Evolutionary conservation across 2,797 vertebrate species (phyloP).

Genomic region (Poliocrania exsul): DNA sequence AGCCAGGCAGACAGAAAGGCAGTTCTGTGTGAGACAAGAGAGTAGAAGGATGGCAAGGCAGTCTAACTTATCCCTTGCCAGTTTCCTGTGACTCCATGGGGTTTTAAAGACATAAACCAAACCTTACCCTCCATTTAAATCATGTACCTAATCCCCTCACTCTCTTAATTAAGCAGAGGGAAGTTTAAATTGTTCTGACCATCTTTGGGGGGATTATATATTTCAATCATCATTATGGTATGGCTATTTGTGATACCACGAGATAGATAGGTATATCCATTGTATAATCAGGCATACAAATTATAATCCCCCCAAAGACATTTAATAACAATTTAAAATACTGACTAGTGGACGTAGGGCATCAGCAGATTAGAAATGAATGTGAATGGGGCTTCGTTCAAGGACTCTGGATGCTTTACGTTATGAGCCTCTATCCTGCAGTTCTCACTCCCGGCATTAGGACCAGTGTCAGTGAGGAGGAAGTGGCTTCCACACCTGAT

Average conservation of each 20-base stretch:
- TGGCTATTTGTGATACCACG: conserved; percentile 77
- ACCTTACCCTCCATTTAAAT: conserved; percentile 50
- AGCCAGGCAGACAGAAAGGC: background rate
- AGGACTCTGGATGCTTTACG: conserved; percentile 11
- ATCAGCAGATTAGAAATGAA: conserved; percentile 43
- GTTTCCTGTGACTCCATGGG: background rate
- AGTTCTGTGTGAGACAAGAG: background rate
- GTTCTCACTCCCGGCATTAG: background rate
- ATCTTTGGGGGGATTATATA: conserved; percentile 81
- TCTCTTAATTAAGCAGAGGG: conserved; percentile 77
- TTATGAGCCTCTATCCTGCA: background rate
- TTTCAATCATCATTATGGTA: conserved; percentile 79
- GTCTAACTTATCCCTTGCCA: background rate
- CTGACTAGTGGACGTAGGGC: conserved; percentile 65
- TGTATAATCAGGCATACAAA: conserved; percentile 79
- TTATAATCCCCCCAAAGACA: conserved; percentile 75
- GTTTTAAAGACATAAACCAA: conserved; percentile 60
- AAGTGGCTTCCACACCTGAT: background rate
- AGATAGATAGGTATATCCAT: conserved; percentile 71
- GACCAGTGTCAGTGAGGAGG: rapidly evolving
- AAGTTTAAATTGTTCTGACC: conserved; percentile 80
- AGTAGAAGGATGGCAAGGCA: background rate
- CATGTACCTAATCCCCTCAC: conserved; percentile 69
- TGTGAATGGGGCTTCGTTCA: background rate
- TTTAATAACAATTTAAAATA: conserved; percentile 75